Conservation (phyloP, 2,797 vertebrate genomes). For the Orientallactaga sibirica region DNA sequence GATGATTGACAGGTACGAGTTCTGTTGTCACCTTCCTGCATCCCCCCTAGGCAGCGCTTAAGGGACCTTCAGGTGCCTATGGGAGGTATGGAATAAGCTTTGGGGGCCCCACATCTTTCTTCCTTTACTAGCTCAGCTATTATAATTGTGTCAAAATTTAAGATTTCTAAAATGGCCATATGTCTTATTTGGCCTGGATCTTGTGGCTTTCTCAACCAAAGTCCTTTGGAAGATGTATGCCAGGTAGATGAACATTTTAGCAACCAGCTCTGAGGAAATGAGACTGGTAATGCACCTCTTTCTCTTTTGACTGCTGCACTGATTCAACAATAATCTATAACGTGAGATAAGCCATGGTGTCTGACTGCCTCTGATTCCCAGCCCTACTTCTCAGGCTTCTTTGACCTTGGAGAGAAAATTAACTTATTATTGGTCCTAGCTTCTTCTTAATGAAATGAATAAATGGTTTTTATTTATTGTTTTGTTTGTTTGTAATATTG, state of each 20-base stretch:
- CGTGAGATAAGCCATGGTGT: not conserved
- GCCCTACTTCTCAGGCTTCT: not conserved
- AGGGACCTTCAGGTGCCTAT: slow-evolving; percentile 62
- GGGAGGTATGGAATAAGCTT: slow-evolving; percentile 49
- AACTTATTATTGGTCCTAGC: not conserved
- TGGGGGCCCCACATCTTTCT: slow-evolving; percentile 28
- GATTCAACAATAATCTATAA: slow-evolving; percentile 34
- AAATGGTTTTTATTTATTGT: not conserved
- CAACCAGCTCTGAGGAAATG: slow-evolving; percentile 20
- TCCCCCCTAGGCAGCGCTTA: slow-evolving; percentile 71
- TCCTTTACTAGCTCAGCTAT: not conserved
- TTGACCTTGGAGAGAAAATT: not conserved
- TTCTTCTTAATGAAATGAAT: not conserved
- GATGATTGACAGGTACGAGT: slow-evolving; percentile 62
- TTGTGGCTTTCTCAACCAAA: slow-evolving; percentile 44
- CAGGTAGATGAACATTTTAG: not conserved
- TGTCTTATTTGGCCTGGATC: slow-evolving; percentile 59
- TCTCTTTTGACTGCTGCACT: not conserved
- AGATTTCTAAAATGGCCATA: slow-evolving; percentile 46
- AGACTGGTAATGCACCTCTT: slow-evolving; percentile 10
- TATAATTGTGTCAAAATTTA: slow-evolving; percentile 34
- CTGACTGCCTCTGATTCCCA: slow-evolving; percentile 11
- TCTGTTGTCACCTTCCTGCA: slow-evolving; percentile 44
- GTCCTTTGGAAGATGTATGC: not conserved
- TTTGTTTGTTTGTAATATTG: slow-evolving; percentile 14